Conservation (phyloP, 2,113 vertebrate genomes). For the Cathartes aura region DNA sequence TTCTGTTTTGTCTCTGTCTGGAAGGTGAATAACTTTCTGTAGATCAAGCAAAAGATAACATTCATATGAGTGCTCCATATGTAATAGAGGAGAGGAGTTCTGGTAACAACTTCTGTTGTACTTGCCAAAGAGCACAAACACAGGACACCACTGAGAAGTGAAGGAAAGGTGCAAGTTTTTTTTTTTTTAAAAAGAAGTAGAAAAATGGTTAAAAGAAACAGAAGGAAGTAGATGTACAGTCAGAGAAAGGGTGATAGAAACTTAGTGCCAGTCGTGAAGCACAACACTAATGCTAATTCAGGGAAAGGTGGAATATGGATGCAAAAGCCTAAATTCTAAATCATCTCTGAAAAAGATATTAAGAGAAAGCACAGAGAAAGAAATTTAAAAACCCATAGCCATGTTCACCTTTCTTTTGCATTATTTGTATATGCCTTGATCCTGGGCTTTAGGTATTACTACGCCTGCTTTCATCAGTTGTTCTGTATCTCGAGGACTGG, state of each 20-base stretch:
- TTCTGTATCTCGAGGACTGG: neutral
- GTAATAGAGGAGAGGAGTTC: neutral
- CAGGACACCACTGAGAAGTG: neutral
- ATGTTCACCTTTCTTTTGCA: neutral
- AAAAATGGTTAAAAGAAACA: neutral
- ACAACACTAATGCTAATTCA: neutral
- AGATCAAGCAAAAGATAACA: neutral
- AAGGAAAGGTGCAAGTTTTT: neutral
- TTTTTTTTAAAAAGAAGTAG: neutral
- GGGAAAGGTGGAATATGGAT: neutral
- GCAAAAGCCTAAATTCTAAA: neutral
- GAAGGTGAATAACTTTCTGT: neutral
- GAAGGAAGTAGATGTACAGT: neutral
- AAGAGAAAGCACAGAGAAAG: neutral
- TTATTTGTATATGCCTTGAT: neutral
- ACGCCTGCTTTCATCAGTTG: neutral
- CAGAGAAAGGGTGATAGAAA: neutral
- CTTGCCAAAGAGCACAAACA: neutral
- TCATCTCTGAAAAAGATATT: neutral
- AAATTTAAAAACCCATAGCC: neutral
- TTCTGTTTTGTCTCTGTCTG: neutral
- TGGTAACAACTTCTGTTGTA: neutral
- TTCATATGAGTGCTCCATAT: neutral
- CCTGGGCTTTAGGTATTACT: neutral
- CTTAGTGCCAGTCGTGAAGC: neutral